phyloP scores from a whole-genome alignment of 2,797 vertebrate genomes.

The Sebastes minor region DNA sequence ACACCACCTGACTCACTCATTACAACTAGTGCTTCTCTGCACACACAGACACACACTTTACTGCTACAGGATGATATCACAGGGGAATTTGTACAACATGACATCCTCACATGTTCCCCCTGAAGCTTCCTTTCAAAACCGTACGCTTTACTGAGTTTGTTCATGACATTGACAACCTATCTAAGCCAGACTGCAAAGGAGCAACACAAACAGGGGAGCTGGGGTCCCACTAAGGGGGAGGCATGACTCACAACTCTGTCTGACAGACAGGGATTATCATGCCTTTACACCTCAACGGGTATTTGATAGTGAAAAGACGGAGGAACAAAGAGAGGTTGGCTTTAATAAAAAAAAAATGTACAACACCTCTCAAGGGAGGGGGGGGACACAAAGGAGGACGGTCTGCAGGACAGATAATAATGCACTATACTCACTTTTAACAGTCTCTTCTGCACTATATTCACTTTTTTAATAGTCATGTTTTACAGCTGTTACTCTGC shows the following conservation, averaged over 20 bases:
- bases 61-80: neutral
- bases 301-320: slow-evolving; percentile 28
- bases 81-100: neutral
- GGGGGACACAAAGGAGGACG: too few relatives aligned
- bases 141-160: slow-evolving; percentile 17
- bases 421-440: too few relatives aligned
- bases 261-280: slow-evolving; percentile 71
- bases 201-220: slow-evolving; percentile 48
- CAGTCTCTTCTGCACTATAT: too few relatives aligned
- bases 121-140: neutral
- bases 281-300: slow-evolving; percentile 64
- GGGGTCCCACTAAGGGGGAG: slow-evolving; percentile 31
- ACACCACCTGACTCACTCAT: slow-evolving; percentile 1
- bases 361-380: too few relatives aligned
- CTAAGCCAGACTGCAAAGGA: slow-evolving; percentile 20
- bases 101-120: neutral
- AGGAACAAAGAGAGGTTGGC: slow-evolving; percentile 34
- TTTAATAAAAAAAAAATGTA: neutral
- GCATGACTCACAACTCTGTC: slow-evolving; percentile 52
- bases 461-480: too few relatives aligned
- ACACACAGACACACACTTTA: neutral
- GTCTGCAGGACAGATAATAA: too few relatives aligned
- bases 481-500: rapidly evolving
- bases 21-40: neutral
- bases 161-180: slow-evolving; percentile 34